Evolutionary conservation across 2,113 vertebrate genomes (phyloP).

Genomic region (Turnix velox): DNA sequence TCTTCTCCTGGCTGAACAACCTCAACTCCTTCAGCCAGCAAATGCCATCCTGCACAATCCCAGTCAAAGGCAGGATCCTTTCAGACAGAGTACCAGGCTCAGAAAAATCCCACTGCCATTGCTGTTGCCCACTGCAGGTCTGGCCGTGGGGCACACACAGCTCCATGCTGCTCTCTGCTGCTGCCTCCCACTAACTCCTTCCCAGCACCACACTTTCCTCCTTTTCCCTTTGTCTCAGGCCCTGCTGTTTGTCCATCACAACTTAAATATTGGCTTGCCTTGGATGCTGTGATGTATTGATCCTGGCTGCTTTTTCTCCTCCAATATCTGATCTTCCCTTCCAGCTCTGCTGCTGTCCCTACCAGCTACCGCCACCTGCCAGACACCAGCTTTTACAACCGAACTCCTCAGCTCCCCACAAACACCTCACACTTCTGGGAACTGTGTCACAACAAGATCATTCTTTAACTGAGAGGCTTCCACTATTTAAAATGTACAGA

Average conservation of each 20-base stretch:
- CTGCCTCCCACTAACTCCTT: constrained; percentile 45
- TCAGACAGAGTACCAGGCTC: neutral
- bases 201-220: neutral
- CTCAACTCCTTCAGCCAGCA: no score
- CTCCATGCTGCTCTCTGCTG: constrained; percentile 78
- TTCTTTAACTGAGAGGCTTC: neutral
- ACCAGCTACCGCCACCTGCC: rapidly evolving
- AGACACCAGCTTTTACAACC: neutral
- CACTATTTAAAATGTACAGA: neutral
- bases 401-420: neutral
- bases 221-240: neutral
- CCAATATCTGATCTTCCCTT: neutral
- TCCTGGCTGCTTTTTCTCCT: neutral
- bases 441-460: rapidly evolving
- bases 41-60: neutral
- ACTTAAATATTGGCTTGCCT: neutral
- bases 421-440: neutral
- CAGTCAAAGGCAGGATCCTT: neutral
- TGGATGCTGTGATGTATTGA: neutral
- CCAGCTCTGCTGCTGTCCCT: neutral
- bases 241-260: neutral
- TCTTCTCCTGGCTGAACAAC: no score
- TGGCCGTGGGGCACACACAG: neutral
- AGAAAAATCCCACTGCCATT: rapidly evolving
- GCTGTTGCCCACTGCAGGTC: neutral